phyloP scores from a whole-genome alignment of 2,797 vertebrate species.

The Labeo calbasu region DNA sequence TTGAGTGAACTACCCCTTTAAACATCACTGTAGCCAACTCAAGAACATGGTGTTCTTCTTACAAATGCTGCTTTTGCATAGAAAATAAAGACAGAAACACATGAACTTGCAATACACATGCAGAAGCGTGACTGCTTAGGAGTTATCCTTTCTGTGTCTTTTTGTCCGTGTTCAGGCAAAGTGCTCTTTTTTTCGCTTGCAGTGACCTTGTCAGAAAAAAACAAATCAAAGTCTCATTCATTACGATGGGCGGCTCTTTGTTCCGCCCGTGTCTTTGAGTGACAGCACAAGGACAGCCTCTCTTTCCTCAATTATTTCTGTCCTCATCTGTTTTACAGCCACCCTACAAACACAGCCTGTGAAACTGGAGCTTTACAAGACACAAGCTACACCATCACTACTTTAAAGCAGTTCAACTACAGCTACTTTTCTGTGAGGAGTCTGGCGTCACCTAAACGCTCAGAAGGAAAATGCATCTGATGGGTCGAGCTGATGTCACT shows the following conservation, averaged over 20 bases:
- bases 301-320: slow-evolving; percentile 34
- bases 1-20: neutral
- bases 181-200: slow-evolving; percentile 41
- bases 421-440: neutral
- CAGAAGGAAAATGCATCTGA: slow-evolving; percentile 9
- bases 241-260: slow-evolving; percentile 67
- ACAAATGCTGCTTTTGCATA: slow-evolving; percentile 5
- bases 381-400: neutral
- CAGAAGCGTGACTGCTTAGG: neutral
- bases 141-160: slow-evolving; percentile 4
- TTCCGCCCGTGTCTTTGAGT: slow-evolving; percentile 61
- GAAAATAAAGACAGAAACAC: neutral
- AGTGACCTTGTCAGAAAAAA: slow-evolving; percentile 71
- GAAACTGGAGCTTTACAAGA: neutral
- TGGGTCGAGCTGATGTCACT: slow-evolving; percentile 24
- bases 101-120: neutral
- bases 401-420: neutral
- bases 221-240: slow-evolving; percentile 73
- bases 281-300: slow-evolving; percentile 66
- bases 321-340: slow-evolving; percentile 12
- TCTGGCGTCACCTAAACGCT: neutral
- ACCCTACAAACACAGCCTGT: neutral
- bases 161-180: slow-evolving; percentile 30
- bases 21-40: neutral
- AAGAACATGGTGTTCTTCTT: neutral